A percentile compares a stretch with the other conserved stretches of the same genome.
Evolutionary conservation across 2,797 vertebrate genomes (phyloP).

Genomic region (Sebastes diaconus): DNA sequence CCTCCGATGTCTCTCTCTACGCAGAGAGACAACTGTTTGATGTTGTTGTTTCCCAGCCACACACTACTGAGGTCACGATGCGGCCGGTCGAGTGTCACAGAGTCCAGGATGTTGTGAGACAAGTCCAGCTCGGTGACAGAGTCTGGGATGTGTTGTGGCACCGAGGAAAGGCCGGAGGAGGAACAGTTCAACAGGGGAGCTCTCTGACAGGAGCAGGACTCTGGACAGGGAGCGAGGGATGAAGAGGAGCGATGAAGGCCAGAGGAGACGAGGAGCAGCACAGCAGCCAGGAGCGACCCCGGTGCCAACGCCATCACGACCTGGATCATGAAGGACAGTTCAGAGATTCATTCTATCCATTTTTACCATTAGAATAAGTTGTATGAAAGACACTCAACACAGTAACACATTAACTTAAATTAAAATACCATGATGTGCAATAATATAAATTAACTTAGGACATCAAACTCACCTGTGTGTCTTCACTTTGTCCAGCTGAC

Average conservation of each 20-base stretch:
- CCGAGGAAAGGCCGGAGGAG: slow-evolving; percentile 65
- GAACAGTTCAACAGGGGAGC: slow-evolving; percentile 81
- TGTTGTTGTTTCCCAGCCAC: slow-evolving; percentile 85
- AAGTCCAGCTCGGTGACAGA: slow-evolving; percentile 72
- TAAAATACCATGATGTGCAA: not conserved
- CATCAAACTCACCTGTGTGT: slow-evolving; percentile 49
- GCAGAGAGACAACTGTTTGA: slow-evolving; percentile 81
- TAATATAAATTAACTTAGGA: not conserved
- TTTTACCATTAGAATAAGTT: not conserved
- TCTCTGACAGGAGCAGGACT: slow-evolving; percentile 72
- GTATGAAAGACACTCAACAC: not conserved
- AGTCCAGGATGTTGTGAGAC: slow-evolving; percentile 76
- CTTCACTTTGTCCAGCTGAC: not conserved
- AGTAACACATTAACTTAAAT: not conserved
- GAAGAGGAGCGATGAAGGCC: slow-evolving; percentile 43
- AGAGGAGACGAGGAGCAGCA: slow-evolving; percentile 58
- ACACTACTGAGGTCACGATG: slow-evolving; percentile 72
- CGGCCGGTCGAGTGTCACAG: slow-evolving; percentile 48
- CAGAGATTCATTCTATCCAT: not conserved
- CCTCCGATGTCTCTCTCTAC: slow-evolving; percentile 8
- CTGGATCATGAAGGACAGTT: not conserved
- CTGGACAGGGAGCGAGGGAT: slow-evolving; percentile 57
- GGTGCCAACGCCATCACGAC: slow-evolving; percentile 63
- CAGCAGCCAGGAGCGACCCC: slow-evolving; percentile 30
- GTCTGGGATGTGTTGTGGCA: slow-evolving; percentile 58